A percentile compares a stretch with the other conserved stretches of the same genome.
Evolutionary conservation across 2,113 vertebrate genomes (phyloP).

Genomic region (Caretta caretta): DNA sequence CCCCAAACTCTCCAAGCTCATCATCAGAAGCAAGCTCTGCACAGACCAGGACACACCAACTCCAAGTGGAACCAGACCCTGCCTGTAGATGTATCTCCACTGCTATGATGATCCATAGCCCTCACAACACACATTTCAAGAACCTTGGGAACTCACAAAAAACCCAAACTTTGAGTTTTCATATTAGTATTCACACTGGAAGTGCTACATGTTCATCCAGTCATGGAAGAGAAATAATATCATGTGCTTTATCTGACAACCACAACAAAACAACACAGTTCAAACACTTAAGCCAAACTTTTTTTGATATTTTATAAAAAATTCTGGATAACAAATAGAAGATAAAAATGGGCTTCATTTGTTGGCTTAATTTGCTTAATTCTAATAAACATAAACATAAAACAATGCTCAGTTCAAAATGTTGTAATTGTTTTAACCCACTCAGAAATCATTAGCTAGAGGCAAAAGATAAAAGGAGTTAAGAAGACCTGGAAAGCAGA

Average conservation of each 20-base stretch:
- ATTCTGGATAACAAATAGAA: neutral
- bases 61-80: neutral
- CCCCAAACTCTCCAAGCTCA: neutral
- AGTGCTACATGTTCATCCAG: neutral
- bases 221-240: neutral
- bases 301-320: neutral
- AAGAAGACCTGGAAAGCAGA: neutral
- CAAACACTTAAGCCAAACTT: neutral
- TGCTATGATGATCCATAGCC: neutral
- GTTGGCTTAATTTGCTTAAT: neutral
- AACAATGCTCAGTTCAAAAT: neutral
- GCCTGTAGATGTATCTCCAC: neutral
- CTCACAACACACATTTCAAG: neutral
- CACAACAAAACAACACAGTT: neutral
- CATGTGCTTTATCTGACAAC: neutral
- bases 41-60: neutral
- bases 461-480: slow-evolving; percentile 16
- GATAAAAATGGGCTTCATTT: neutral
- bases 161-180: neutral
- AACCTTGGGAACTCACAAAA: neutral
- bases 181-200: neutral
- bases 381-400: neutral
- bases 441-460: neutral
- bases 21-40: neutral
- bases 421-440: neutral